phyloP scores from a whole-genome alignment of 2,888 invertebrate species.

The Tetranychus piercei region DNA sequence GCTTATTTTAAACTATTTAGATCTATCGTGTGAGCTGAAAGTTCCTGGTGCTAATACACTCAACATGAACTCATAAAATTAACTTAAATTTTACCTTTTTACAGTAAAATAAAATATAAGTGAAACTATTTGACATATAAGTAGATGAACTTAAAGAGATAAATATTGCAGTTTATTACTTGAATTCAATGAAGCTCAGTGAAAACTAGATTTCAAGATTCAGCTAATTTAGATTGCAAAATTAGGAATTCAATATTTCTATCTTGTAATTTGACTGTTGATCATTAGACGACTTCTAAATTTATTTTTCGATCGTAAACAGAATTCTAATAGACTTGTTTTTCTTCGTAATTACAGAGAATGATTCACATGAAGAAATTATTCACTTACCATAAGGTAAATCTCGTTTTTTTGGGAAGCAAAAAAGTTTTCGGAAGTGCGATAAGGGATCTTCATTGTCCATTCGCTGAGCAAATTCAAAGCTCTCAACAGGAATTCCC shows the following conservation, averaged over 20 bases:
- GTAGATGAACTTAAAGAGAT: too few species aligned
- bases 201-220: too few species aligned
- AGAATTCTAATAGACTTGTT: not conserved
- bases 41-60: not conserved
- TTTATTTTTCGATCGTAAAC: not conserved
- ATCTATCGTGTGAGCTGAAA: not conserved
- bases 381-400: conserved; percentile 32
- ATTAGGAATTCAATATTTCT: too few species aligned
- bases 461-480: conserved; percentile 32
- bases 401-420: conserved; percentile 34
- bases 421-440: conserved; percentile 32
- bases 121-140: too few species aligned
- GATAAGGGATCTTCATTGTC: conserved; percentile 33
- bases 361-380: not conserved
- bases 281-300: too few species aligned
- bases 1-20: not conserved
- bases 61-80: not conserved
- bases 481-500: not conserved
- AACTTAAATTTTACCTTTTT: too few species aligned
- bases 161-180: too few species aligned
- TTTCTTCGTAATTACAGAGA: not conserved
- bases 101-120: too few species aligned
- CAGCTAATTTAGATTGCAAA: too few species aligned
- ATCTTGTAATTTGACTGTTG: too few species aligned
- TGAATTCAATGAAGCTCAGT: too few species aligned